Conservation (phyloP, 2,888 invertebrate species). For the Stratiomys singularior region DNA sequence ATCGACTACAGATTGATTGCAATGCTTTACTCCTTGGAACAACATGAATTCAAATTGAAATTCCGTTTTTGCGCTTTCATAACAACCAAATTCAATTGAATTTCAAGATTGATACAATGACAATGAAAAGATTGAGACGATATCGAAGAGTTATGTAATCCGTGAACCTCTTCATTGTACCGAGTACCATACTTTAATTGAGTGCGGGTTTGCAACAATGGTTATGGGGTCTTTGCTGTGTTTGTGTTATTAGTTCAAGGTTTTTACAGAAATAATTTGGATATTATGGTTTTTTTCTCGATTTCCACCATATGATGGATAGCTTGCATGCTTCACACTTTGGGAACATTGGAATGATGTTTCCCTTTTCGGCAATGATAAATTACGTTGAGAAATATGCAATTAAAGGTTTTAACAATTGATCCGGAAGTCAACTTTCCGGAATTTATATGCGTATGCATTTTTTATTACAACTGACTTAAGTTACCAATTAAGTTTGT, state of each 20-base stretch:
- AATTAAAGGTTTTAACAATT: too few species aligned
- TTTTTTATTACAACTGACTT: too few species aligned
- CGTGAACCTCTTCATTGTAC: slow-evolving; percentile 2
- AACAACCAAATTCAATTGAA: slow-evolving; percentile 28
- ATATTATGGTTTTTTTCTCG: background rate
- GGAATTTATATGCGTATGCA: too few species aligned
- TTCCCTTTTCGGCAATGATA: too few species aligned
- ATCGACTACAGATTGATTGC: background rate
- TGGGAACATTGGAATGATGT: too few species aligned
- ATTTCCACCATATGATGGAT: too few species aligned
- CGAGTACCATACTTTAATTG: slow-evolving; percentile 7
- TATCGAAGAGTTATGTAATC: background rate
- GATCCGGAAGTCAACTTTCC: too few species aligned
- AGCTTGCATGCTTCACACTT: too few species aligned
- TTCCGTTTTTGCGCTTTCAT: background rate
- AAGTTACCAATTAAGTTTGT: too few species aligned
- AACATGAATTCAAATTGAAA: background rate
- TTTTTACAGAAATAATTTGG: background rate
- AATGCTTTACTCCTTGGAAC: background rate
- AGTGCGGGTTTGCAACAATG: background rate
- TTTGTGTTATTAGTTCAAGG: slow-evolving; percentile 23
- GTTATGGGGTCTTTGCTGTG: background rate
- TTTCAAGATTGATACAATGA: background rate
- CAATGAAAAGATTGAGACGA: slow-evolving; percentile 8
- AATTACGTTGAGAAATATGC: too few species aligned